Conservation (phyloP, 1,140 invertebrate genomes). For the Hydropsyche tenuis region DNA sequence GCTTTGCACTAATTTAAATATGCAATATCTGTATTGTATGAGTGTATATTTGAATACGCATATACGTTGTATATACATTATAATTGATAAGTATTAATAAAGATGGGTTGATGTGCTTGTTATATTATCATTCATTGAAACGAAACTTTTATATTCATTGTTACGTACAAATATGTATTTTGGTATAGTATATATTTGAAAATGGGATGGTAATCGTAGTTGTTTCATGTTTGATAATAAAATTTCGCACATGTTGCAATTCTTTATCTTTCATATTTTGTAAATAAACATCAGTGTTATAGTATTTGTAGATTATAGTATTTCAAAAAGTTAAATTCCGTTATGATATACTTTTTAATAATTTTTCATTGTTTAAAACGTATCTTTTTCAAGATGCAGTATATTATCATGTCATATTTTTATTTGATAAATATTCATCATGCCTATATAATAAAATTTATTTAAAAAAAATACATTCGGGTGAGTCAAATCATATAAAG, state of each 20-base stretch:
- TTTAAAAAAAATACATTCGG: too few relatives aligned
- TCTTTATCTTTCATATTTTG: slow-evolving; percentile 3
- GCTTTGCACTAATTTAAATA: slow-evolving; percentile 29
- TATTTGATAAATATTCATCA: too few relatives aligned
- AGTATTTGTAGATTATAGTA: neutral
- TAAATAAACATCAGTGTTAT: slow-evolving; percentile 10
- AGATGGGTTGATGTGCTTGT: neutral
- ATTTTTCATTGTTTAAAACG: too few relatives aligned
- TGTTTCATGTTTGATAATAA: slow-evolving; percentile 11
- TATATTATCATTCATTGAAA: slow-evolving; percentile 2
- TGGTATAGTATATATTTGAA: slow-evolving; percentile 6
- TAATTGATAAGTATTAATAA: slow-evolving; percentile 4
- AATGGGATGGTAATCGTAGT: neutral
- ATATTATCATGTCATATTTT: too few relatives aligned
- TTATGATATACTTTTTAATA: too few relatives aligned
- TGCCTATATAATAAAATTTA: too few relatives aligned
- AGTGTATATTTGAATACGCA: neutral
- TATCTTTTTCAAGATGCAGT: too few relatives aligned
- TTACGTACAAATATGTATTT: slow-evolving; percentile 14
- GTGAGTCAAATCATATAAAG: too few relatives aligned
- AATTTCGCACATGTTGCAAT: neutral
- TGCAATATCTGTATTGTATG: neutral
- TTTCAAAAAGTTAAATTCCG: too few relatives aligned
- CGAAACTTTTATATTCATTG: slow-evolving; percentile 1
- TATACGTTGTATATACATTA: slow-evolving; percentile 1